Conservation (phyloP, 2,888 invertebrate genomes). For the Nomada hirtipes region DNA sequence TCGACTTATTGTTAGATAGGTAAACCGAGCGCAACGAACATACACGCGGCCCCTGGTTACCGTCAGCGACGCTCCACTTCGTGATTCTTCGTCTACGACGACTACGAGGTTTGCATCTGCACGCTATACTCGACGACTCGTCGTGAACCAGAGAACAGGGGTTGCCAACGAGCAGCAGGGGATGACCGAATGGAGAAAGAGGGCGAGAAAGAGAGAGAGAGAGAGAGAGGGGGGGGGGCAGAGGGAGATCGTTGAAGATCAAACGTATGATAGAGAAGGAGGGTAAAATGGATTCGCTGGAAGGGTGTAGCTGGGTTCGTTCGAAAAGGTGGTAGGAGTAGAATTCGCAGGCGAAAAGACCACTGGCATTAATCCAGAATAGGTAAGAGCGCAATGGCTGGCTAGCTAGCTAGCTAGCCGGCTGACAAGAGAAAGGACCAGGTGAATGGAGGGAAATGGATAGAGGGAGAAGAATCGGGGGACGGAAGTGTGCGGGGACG, state of each 20-base stretch:
- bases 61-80: constrained; percentile 65
- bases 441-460: constrained; percentile 44
- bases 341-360: constrained; percentile 57
- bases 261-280: constrained; percentile 50
- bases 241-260: constrained; percentile 23
- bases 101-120: constrained; percentile 68
- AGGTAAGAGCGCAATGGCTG: constrained; percentile 71
- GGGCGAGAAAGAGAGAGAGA: background rate
- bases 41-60: constrained; percentile 47
- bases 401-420: background rate
- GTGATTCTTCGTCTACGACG: constrained; percentile 73
- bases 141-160: constrained; percentile 66
- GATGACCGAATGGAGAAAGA: constrained; percentile 16
- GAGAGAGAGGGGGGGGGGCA: background rate
- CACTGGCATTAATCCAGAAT: constrained; percentile 81
- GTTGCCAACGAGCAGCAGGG: constrained; percentile 28
- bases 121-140: constrained; percentile 52
- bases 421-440: constrained; percentile 35
- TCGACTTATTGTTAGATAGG: constrained; percentile 61
- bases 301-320: constrained; percentile 33
- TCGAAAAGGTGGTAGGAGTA: constrained; percentile 25
- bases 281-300: constrained; percentile 21
- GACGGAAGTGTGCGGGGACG: constrained; percentile 15
- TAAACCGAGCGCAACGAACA: constrained; percentile 73
- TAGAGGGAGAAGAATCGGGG: constrained; percentile 21